A percentile compares a stretch with the other conserved stretches of the same genome.
These are phyloP conservation scores for Temnothorax rugatulus DNA, from an alignment of 2,888 invertebrate species.

Conservation along the genomic window DNA sequence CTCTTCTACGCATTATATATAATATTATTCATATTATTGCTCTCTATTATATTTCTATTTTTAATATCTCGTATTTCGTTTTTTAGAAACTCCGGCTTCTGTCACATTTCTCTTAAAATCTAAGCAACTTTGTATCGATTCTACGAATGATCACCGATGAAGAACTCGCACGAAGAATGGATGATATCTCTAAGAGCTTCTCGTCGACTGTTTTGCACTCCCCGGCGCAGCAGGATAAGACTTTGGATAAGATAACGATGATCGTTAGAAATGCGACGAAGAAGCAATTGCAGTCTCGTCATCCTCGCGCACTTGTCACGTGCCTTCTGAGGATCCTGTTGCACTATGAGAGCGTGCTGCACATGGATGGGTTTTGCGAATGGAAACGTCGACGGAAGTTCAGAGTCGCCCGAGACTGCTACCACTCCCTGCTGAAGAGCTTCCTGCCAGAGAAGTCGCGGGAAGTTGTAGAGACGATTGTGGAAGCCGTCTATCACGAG, in stretches of 20 bases:
- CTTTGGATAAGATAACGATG: slow-evolving; percentile 66
- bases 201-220: slow-evolving; percentile 24
- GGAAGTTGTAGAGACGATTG: slow-evolving; percentile 82
- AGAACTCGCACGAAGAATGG: slow-evolving; percentile 71
- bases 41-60: background rate
- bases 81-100: background rate
- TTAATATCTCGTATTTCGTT: background rate
- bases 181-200: slow-evolving; percentile 65
- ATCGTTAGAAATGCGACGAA: slow-evolving; percentile 72
- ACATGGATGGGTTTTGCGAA: slow-evolving; percentile 62
- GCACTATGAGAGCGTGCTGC: slow-evolving; percentile 67
- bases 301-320: slow-evolving; percentile 70
- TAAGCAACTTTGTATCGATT: background rate
- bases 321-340: slow-evolving; percentile 77
- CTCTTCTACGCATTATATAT: background rate
- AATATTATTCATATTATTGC: background rate
- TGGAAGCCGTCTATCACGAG: slow-evolving; percentile 84
- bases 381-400: slow-evolving; percentile 77
- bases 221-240: slow-evolving; percentile 56
- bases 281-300: slow-evolving; percentile 69
- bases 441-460: slow-evolving; percentile 80
- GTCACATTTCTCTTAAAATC: background rate
- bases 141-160: slow-evolving; percentile 66
- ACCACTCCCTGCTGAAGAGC: slow-evolving; percentile 73
- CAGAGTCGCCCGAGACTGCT: slow-evolving; percentile 74